Conservation (phyloP, 2,797 vertebrate genomes). For the Linurgus olivaceus region DNA sequence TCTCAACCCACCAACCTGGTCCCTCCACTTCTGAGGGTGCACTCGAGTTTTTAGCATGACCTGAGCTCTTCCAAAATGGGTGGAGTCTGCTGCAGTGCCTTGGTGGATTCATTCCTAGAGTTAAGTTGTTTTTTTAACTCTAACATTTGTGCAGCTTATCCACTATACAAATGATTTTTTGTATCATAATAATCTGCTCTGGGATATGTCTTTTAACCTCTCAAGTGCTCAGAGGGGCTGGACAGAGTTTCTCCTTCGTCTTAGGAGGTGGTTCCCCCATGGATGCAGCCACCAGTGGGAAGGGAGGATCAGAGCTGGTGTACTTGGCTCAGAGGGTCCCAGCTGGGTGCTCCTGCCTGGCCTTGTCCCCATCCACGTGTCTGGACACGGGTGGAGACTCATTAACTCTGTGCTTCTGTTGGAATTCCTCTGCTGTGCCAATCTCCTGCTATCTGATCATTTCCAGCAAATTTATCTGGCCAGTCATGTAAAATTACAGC, state of each 20-base stretch:
- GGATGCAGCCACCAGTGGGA: not conserved
- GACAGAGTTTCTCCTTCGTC: not conserved
- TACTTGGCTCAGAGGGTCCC: not conserved
- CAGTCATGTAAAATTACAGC: slow-evolving; percentile 26
- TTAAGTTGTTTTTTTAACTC: not conserved
- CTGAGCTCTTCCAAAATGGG: fast-evolving
- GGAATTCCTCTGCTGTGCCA: slow-evolving; percentile 55
- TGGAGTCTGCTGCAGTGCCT: not conserved
- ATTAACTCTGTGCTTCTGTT: slow-evolving; percentile 52
- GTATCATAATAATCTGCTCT: not conserved
- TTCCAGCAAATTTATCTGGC: slow-evolving; percentile 53
- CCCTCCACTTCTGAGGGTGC: not conserved
- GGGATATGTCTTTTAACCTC: not conserved
- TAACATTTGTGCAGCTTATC: not conserved
- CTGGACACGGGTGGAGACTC: slow-evolving; percentile 18
- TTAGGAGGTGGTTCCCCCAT: fast-evolving
- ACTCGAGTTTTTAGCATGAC: not conserved
- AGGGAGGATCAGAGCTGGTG: fast-evolving
- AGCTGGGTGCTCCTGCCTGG: not conserved
- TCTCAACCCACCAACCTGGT: fast-evolving
- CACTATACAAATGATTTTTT: not conserved
- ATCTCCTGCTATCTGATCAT: slow-evolving; percentile 42
- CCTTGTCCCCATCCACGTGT: not conserved
- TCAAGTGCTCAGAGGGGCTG: not conserved
- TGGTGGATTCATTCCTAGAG: not conserved